These are phyloP conservation scores for Pyrrhia umbra DNA, from an alignment of 2,888 invertebrate species.

Conservation along the genomic window DNA sequence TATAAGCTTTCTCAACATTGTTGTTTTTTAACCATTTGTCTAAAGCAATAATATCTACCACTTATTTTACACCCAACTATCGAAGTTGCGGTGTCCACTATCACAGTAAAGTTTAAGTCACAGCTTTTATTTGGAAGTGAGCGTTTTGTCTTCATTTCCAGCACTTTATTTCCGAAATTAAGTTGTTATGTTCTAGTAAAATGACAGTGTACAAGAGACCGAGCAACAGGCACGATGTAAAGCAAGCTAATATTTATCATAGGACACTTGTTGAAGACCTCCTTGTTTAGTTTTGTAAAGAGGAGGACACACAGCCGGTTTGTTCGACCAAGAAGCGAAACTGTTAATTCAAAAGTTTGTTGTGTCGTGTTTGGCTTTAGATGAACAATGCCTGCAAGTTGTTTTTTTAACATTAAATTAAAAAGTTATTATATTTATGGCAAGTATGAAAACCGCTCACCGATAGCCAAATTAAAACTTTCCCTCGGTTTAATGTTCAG, in stretches of 20 bases:
- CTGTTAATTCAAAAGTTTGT: slow-evolving; percentile 1
- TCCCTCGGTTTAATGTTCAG: not conserved
- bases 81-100: not conserved
- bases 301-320: not conserved
- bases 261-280: slow-evolving; percentile 40
- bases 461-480: not conserved
- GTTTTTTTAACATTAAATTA: not conserved
- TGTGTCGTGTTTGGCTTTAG: not conserved
- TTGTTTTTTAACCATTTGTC: not conserved
- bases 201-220: slow-evolving; percentile 10
- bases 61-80: not conserved
- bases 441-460: not conserved
- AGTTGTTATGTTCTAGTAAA: slow-evolving; percentile 10
- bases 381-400: too few species aligned
- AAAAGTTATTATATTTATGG: not conserved
- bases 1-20: too few species aligned
- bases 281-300: slow-evolving; percentile 3
- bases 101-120: not conserved
- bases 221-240: slow-evolving; percentile 26
- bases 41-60: not conserved
- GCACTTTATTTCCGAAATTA: not conserved
- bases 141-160: not conserved
- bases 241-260: slow-evolving; percentile 35
- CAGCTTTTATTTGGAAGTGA: not conserved
- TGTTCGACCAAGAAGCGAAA: not conserved